Conservation (phyloP, 2,113 vertebrate genomes). For the Tupaia chinensis region DNA sequence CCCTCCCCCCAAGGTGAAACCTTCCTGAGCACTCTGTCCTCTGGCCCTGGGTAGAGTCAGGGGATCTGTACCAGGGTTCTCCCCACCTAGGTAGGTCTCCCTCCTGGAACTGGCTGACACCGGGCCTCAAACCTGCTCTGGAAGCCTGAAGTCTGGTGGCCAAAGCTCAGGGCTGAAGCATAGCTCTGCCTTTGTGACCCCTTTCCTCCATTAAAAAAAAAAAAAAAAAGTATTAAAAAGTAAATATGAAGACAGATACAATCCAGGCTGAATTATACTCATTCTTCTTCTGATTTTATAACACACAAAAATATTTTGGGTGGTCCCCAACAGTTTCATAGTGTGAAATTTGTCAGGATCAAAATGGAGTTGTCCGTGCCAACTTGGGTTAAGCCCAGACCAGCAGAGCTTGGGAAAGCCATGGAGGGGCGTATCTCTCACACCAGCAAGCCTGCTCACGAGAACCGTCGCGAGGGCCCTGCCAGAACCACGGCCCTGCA, state of each 20-base stretch:
- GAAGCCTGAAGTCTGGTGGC: not conserved
- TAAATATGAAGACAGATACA: not conserved
- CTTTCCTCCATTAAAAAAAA: not conserved
- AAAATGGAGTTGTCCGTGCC: too few species aligned
- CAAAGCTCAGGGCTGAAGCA: accelerated
- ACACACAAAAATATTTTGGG: not conserved
- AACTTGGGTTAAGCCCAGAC: too few species aligned
- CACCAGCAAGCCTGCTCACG: too few species aligned
- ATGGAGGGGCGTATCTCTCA: too few species aligned
- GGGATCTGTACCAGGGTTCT: not conserved
- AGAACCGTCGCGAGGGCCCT: too few species aligned
- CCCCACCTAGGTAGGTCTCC: not conserved
- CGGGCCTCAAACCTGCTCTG: not conserved
- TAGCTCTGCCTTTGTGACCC: accelerated
- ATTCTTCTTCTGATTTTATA: not conserved
- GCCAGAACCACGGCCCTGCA: too few species aligned
- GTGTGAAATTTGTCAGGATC: too few species aligned
- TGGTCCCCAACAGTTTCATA: not conserved
- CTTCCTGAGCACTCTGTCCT: not conserved
- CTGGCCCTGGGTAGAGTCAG: not conserved
- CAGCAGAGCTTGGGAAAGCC: too few species aligned
- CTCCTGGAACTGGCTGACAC: not conserved
- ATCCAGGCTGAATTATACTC: not conserved
- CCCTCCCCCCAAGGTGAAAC: not conserved
- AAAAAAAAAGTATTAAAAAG: not conserved